Conservation (phyloP, 2,888 invertebrate species). For the Allophyes oxyacanthae region DNA sequence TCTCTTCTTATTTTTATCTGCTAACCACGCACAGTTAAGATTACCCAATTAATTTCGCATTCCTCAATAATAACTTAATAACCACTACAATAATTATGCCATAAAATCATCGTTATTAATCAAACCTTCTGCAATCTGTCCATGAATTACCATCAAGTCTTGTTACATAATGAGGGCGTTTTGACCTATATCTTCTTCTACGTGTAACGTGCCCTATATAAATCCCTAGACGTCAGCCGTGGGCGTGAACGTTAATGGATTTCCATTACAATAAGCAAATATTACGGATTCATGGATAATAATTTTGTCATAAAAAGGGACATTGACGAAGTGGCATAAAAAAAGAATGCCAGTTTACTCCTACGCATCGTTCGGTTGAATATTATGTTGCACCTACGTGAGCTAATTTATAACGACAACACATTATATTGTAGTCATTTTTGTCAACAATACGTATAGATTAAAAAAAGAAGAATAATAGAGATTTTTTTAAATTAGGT, state of each 20-base stretch:
- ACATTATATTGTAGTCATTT: slow-evolving; percentile 17
- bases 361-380: slow-evolving; percentile 38
- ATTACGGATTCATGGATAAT: slow-evolving; percentile 58
- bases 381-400: slow-evolving; percentile 38
- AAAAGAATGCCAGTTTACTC: slow-evolving; percentile 32
- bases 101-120: slow-evolving; percentile 31
- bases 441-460: slow-evolving; percentile 1
- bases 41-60: slow-evolving; percentile 34
- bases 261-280: slow-evolving; percentile 72
- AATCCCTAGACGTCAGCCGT: slow-evolving; percentile 54
- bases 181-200: slow-evolving; percentile 51
- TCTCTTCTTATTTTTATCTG: slow-evolving; percentile 19
- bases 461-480: too few relatives aligned
- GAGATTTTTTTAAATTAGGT: too few relatives aligned
- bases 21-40: slow-evolving; percentile 32
- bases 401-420: slow-evolving; percentile 26
- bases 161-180: slow-evolving; percentile 45
- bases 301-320: slow-evolving; percentile 59
- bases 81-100: slow-evolving; percentile 21
- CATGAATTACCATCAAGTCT: slow-evolving; percentile 27
- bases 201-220: slow-evolving; percentile 51
- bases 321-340: slow-evolving; percentile 43
- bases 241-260: slow-evolving; percentile 72
- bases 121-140: slow-evolving; percentile 29
- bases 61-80: slow-evolving; percentile 25